These are phyloP conservation scores for Chymomyza amoena DNA, from an alignment of 2,888 invertebrate genomes.

Conservation along the genomic window DNA sequence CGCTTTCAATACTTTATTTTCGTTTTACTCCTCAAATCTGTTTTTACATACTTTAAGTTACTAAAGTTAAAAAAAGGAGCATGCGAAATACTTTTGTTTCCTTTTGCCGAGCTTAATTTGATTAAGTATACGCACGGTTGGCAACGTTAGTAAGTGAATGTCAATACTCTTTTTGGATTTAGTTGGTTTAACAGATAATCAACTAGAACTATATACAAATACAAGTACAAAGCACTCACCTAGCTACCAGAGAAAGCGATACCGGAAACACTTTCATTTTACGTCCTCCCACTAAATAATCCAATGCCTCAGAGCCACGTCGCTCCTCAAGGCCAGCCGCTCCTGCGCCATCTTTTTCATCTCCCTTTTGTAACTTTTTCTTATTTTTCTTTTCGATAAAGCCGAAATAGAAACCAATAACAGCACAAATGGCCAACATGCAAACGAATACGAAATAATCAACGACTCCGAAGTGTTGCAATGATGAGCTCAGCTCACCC, in stretches of 20 bases:
- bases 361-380: constrained; percentile 33
- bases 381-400: constrained; percentile 82
- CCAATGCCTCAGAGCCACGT: constrained; percentile 79
- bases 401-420: constrained; percentile 90
- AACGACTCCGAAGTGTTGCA: constrained; percentile 85
- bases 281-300: constrained; percentile 89
- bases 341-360: constrained; percentile 48
- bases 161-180: neutral
- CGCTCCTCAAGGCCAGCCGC: constrained; percentile 57
- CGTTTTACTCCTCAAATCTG: neutral
- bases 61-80: neutral
- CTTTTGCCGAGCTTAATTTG: neutral
- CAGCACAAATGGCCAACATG: constrained; percentile 88
- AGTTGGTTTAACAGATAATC: neutral
- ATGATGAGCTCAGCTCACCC: constrained; percentile 77
- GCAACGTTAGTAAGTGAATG: neutral
- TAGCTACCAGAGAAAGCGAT: constrained; percentile 91
- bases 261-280: constrained; percentile 91
- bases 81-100: neutral
- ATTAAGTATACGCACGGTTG: constrained; percentile 57
- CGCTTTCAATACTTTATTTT: neutral
- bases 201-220: neutral
- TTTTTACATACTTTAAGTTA: neutral
- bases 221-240: constrained; percentile 79
- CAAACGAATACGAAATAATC: constrained; percentile 89